These are phyloP conservation scores for Lasioglossum calceatum DNA, from an alignment of 2,888 invertebrate species.

Conservation along the genomic window DNA sequence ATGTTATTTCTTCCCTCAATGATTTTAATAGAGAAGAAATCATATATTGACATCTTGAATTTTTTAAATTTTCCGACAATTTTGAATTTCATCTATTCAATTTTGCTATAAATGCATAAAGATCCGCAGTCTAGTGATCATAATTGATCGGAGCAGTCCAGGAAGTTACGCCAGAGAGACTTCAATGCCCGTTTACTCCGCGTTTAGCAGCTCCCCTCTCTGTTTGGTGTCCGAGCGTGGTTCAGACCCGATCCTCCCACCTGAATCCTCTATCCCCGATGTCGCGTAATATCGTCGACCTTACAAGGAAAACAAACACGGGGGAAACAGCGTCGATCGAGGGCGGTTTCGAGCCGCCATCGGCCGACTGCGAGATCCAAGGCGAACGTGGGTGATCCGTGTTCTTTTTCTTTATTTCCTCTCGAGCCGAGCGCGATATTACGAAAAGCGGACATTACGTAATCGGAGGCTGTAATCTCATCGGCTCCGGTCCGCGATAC, in stretches of 20 bases:
- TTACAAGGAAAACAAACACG: slow-evolving; percentile 68
- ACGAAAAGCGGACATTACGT: slow-evolving; percentile 38
- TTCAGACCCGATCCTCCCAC: slow-evolving; percentile 16
- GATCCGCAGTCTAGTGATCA: neutral
- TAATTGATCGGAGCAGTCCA: neutral
- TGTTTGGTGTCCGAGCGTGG: slow-evolving; percentile 11
- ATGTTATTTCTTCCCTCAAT: no score
- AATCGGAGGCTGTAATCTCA: slow-evolving; percentile 24
- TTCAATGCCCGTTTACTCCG: slow-evolving; percentile 2
- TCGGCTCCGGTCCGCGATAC: neutral
- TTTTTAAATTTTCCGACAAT: no score
- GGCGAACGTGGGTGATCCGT: slow-evolving; percentile 42
- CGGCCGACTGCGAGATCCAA: slow-evolving; percentile 2
- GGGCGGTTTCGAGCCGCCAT: slow-evolving; percentile 22
- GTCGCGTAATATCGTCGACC: slow-evolving; percentile 55
- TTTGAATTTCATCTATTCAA: no score
- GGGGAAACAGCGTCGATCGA: neutral
- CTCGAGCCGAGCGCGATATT: neutral
- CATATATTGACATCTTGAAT: no score
- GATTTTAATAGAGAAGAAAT: no score
- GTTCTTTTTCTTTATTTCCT: slow-evolving; percentile 2
- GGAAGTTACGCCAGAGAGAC: neutral
- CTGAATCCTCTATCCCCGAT: slow-evolving; percentile 7
- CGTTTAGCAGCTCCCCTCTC: neutral
- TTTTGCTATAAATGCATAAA: no score